These are phyloP conservation scores for Pogonognathellus flavescens DNA, from an alignment of 1,140 invertebrate species.

Conservation along the genomic window DNA sequence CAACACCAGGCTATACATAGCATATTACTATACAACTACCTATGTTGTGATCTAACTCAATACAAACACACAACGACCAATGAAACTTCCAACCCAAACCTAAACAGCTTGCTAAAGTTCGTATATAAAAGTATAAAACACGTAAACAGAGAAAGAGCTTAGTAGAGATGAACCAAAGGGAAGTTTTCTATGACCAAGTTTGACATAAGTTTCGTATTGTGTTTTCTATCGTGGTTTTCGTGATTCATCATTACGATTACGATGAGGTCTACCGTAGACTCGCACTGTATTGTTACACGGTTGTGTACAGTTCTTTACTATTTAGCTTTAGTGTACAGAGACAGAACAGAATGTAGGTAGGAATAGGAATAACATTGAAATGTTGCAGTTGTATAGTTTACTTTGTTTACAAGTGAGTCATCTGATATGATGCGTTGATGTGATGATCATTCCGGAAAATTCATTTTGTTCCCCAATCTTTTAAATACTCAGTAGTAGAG, in stretches of 20 bases:
- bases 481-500: conserved; percentile 21
- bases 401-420: conserved; percentile 19
- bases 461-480: conserved; percentile 42
- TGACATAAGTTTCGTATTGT: too few relatives aligned
- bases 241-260: too few relatives aligned
- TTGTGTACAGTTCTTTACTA: too few relatives aligned
- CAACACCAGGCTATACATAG: neutral
- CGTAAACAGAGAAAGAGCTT: too few relatives aligned
- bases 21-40: neutral
- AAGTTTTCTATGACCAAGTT: too few relatives aligned
- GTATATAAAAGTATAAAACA: too few relatives aligned
- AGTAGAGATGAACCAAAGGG: too few relatives aligned
- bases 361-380: neutral
- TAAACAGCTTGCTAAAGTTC: neutral
- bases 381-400: neutral
- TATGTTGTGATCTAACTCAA: neutral
- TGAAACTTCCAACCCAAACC: conserved; percentile 3
- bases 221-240: too few relatives aligned
- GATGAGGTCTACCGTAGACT: too few relatives aligned
- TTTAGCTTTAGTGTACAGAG: neutral
- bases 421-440: conserved; percentile 36
- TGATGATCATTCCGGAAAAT: conserved; percentile 43
- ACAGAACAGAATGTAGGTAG: neutral
- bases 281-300: too few relatives aligned
- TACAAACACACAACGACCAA: neutral